Conservation (phyloP, 1,140 invertebrate species). For the Lasaia peninsularis region DNA sequence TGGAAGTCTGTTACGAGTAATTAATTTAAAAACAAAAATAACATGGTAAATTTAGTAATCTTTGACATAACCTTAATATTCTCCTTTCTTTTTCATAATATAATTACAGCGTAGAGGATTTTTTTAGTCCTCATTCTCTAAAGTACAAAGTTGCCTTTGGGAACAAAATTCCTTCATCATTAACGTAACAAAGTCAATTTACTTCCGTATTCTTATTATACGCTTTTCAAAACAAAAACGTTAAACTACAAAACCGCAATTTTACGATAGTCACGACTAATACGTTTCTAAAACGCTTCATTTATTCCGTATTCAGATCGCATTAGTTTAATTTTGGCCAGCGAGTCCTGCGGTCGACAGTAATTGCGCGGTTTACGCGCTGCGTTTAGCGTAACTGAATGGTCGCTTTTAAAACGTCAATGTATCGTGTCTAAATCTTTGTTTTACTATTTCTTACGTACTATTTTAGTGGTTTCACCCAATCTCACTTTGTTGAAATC, state of each 20-base stretch:
- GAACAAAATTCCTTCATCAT: background rate
- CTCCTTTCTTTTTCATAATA: too few species aligned
- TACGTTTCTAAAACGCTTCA: conserved; percentile 33
- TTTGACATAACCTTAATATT: too few species aligned
- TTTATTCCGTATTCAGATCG: conserved; percentile 50
- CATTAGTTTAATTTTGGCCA: conserved; percentile 57
- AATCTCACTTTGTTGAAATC: background rate
- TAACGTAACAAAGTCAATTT: background rate
- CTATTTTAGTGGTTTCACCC: background rate
- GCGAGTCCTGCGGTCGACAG: conserved; percentile 42
- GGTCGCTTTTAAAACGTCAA: background rate
- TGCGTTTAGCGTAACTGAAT: conserved; percentile 31
- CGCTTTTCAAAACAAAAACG: background rate
- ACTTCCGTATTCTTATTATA: too few species aligned
- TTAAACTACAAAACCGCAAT: conserved; percentile 26
- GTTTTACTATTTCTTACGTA: background rate
- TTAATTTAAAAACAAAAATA: too few species aligned
- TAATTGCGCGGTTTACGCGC: conserved; percentile 54
- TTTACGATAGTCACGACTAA: conserved; percentile 32
- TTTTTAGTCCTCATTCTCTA: too few species aligned
- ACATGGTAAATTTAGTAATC: too few species aligned
- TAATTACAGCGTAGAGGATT: too few species aligned
- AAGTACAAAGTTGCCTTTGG: too few species aligned
- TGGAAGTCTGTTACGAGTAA: too few species aligned
- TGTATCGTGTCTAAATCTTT: background rate